Conservation (phyloP, 2,888 invertebrate species). For the Ophion costatus region DNA sequence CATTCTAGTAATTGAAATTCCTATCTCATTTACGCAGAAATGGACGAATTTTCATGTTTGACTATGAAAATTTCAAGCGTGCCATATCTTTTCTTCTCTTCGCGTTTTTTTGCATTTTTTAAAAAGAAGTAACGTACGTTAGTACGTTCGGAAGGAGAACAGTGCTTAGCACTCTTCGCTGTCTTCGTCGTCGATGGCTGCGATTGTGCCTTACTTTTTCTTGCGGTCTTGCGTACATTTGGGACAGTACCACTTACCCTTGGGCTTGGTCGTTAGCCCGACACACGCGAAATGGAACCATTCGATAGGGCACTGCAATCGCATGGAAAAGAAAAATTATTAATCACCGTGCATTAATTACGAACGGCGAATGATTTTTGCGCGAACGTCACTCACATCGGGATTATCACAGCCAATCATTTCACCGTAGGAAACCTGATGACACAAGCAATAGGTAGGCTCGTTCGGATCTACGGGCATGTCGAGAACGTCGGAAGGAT, state of each 20-base stretch:
- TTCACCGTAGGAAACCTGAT: slow-evolving; percentile 98
- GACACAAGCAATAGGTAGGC: slow-evolving; percentile 98
- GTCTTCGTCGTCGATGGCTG: slow-evolving; percentile 32
- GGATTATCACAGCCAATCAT: slow-evolving; percentile 99
- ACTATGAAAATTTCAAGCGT: slow-evolving; percentile 68
- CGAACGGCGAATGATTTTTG: background rate
- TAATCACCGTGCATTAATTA: background rate
- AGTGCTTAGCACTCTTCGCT: slow-evolving; percentile 62
- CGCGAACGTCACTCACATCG: slow-evolving; percentile 86
- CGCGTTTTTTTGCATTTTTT: slow-evolving; percentile 39
- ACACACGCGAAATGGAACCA: slow-evolving; percentile 99
- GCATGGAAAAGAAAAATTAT: background rate
- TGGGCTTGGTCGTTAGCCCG: slow-evolving; percentile 94
- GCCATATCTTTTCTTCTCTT: slow-evolving; percentile 47
- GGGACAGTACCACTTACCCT: slow-evolving; percentile 95
- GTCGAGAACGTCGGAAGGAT: slow-evolving; percentile 95
- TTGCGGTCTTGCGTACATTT: slow-evolving; percentile 86
- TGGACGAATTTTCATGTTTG: slow-evolving; percentile 65
- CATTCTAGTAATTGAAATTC: slow-evolving; percentile 64
- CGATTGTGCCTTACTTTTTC: slow-evolving; percentile 81
- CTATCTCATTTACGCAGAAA: slow-evolving; percentile 55
- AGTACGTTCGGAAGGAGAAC: slow-evolving; percentile 50
- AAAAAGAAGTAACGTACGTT: slow-evolving; percentile 61
- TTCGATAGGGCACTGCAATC: slow-evolving; percentile 91
- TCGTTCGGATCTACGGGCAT: slow-evolving; percentile 99